These are phyloP conservation scores for Pristionchus entomophagus DNA, from an alignment of 2,888 invertebrate genomes.

Conservation along the genomic window DNA sequence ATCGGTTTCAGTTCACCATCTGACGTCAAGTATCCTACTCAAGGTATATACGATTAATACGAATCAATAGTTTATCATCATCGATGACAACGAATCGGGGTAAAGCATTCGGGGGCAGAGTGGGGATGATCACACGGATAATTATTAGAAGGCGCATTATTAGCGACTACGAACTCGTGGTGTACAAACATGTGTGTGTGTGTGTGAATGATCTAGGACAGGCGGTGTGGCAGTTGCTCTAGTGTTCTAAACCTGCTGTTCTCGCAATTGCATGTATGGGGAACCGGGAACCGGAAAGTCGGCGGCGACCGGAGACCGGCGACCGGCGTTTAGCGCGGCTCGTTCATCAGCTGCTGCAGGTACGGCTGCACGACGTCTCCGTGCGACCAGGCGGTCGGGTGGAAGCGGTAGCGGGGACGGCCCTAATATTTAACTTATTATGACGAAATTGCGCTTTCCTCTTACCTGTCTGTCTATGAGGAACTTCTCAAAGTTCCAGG, in stretches of 20 bases:
- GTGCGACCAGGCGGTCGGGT: constrained; percentile 75
- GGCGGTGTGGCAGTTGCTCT: background rate
- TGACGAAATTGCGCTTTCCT: background rate
- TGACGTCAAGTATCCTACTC: too few relatives aligned
- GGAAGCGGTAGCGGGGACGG: constrained; percentile 75
- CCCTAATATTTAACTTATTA: constrained; percentile 59
- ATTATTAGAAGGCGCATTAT: constrained; percentile 33
- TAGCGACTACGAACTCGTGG: constrained; percentile 34
- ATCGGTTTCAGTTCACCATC: too few relatives aligned
- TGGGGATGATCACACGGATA: background rate
- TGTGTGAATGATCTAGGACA: background rate
- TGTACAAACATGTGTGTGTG: constrained; percentile 3
- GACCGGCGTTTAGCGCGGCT: constrained; percentile 48
- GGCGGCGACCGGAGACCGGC: background rate
- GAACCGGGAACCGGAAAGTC: background rate
- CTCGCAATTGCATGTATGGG: constrained; percentile 31
- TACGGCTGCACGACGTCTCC: constrained; percentile 72
- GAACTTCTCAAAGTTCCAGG: constrained; percentile 76
- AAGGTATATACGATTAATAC: background rate
- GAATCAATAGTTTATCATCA: constrained; percentile 31
- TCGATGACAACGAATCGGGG: background rate
- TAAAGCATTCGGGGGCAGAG: constrained; percentile 29
- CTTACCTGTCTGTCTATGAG: constrained; percentile 69
- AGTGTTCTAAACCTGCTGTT: constrained; percentile 25
- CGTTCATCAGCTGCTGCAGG: constrained; percentile 67